Conservation (phyloP, 2,113 vertebrate genomes). For the Rallus limicola region DNA sequence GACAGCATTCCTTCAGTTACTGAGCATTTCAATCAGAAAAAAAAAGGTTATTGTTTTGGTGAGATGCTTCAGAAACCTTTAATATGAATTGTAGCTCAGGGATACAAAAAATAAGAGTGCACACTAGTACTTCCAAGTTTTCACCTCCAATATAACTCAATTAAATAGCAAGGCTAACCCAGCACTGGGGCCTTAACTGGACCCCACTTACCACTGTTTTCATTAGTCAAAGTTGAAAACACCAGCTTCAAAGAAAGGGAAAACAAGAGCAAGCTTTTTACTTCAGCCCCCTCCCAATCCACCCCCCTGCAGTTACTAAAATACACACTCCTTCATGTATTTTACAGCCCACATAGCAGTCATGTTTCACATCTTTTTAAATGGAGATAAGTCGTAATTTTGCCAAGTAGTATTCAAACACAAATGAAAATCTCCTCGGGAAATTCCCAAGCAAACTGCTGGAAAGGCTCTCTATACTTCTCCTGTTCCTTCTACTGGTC, state of each 20-base stretch:
- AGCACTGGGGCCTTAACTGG: not conserved
- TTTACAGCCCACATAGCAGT: not conserved
- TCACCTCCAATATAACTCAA: not conserved
- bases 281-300: not conserved
- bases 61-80: not conserved
- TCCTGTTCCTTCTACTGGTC: slow-evolving; percentile 30
- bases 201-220: not conserved
- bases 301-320: not conserved
- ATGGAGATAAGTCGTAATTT: not conserved
- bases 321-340: not conserved
- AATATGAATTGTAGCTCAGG: not conserved
- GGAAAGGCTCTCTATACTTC: slow-evolving; percentile 25
- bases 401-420: not conserved
- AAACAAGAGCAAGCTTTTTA: not conserved
- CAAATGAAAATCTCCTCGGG: not conserved
- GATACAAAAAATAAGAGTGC: not conserved
- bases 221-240: not conserved
- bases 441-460: slow-evolving; percentile 22
- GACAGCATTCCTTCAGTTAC: not conserved
- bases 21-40: not conserved
- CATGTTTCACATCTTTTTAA: not conserved
- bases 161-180: not conserved
- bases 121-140: not conserved
- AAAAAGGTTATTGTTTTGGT: not conserved
- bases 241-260: not conserved